Evolutionary conservation across 2,113 vertebrate species (phyloP), one percentile per base, ranked within the genome.

Genomic region (Capreolus pygargus): DNA sequence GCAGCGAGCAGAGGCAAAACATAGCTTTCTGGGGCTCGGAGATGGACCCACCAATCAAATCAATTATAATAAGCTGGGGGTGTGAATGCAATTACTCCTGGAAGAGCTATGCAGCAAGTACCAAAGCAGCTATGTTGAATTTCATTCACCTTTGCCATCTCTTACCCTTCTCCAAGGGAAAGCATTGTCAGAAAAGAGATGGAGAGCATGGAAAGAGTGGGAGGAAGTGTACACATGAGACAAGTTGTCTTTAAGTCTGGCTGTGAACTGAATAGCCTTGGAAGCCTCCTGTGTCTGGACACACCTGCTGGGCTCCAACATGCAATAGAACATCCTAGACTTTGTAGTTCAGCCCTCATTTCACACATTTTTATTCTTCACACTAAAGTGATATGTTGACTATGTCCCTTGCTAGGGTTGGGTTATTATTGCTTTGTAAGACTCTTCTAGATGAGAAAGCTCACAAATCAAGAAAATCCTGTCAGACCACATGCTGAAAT

Each of bases 381-480:
- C 60, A 60, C 78, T 25, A 45, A 60, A 83, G 36, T 70, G 36
- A 79, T 60, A n/a, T 88, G 58, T 50, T 95, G 96, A 90, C 57
- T 85, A 19, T 43, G 14, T 64, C 76, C 55, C 76, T 79, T 91
- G 21, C 36, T 67, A 3, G 19, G 76, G 83, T 21, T 57, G 17
- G 43, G 28, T 90, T 94, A 54, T 30, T 64, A 86, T 3, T 94
- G 47, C 6, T 95, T 95, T 88, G 39, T n/a, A 94, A 93, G 89
- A 79, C 67, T 86, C 36, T 97, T 96, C 89, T 67, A 43, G 60
- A 78, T 67, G 55, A 96, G 91, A 91, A 96, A 79, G 43, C 23
- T 50, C 55, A 86, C 39, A 79, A 88, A 93, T 81, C 55, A 89
- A 78, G 87, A 96, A 98, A 94, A 97, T 97, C n/a, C 67, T 70